Conservation (phyloP, 2,797 vertebrate genomes). For the Tiaroga cobitis region DNA sequence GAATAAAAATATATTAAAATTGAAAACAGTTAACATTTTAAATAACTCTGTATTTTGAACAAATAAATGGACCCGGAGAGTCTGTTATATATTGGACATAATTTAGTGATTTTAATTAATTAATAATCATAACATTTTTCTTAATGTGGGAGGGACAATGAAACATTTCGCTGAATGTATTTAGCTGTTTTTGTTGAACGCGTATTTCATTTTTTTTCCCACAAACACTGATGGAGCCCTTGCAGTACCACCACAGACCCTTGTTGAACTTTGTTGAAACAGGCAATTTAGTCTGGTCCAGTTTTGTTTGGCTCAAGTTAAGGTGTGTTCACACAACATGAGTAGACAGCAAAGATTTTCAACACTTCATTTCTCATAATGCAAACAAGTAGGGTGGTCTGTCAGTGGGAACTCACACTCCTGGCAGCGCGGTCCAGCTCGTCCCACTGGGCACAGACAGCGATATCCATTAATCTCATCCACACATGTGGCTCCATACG, state of each 20-base stretch:
- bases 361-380: constrained; percentile 13
- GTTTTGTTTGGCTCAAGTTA: constrained; percentile 1
- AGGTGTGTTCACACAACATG: not conserved
- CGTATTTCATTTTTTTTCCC: not conserved
- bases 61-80: not conserved
- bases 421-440: constrained; percentile 85
- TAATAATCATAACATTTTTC: not conserved
- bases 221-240: not conserved
- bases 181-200: not conserved
- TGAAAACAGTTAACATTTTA: not conserved
- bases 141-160: not conserved
- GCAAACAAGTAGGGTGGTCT: not conserved
- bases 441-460: constrained; percentile 88
- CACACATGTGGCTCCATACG: constrained; percentile 89
- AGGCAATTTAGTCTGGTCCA: constrained; percentile 6
- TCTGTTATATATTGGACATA: not conserved
- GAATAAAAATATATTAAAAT: not conserved
- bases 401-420: constrained; percentile 81
- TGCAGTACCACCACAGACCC: not conserved
- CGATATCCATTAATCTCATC: constrained; percentile 91
- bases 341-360: not conserved
- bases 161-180: not conserved
- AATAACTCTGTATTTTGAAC: not conserved
- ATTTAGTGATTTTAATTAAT: not conserved
- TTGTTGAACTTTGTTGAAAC: not conserved